Conservation (phyloP, 2,888 invertebrate genomes). For the Campopleginae sp. region DNA sequence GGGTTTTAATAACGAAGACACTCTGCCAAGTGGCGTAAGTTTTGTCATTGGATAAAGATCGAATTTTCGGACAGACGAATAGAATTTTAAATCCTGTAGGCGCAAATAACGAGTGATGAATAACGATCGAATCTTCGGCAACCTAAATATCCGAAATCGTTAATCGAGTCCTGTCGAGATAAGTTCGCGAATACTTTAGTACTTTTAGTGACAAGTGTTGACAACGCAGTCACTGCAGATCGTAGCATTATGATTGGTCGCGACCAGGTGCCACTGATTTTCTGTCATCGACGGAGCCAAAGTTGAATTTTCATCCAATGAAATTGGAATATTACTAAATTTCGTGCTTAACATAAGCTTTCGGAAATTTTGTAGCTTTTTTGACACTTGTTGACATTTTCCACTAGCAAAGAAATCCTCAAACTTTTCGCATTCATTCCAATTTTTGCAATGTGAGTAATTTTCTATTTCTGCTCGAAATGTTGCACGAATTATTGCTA, state of each 20-base stretch:
- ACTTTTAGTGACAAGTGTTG: conserved; percentile 39
- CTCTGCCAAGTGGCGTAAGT: conserved; percentile 61
- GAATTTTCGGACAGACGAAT: conserved; percentile 6
- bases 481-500: neutral
- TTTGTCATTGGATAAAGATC: conserved; percentile 48
- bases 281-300: conserved; percentile 9
- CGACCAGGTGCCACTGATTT: neutral
- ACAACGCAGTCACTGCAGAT: conserved; percentile 20
- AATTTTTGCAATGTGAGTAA: neutral
- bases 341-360: neutral
- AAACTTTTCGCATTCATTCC: neutral
- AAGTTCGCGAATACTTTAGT: neutral
- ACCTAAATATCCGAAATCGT: neutral
- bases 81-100: neutral
- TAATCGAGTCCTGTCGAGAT: conserved; percentile 2
- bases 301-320: neutral
- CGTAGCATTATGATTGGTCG: conserved; percentile 8
- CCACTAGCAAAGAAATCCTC: neutral
- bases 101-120: conserved; percentile 25
- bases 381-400: conserved; percentile 8
- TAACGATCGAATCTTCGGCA: conserved; percentile 39
- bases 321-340: neutral
- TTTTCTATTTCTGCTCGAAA: neutral
- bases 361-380: neutral
- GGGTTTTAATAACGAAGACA: conserved; percentile 53